These are phyloP conservation scores for Drosophila leonis DNA, from an alignment of 2,888 invertebrate genomes.

Conservation along the genomic window DNA sequence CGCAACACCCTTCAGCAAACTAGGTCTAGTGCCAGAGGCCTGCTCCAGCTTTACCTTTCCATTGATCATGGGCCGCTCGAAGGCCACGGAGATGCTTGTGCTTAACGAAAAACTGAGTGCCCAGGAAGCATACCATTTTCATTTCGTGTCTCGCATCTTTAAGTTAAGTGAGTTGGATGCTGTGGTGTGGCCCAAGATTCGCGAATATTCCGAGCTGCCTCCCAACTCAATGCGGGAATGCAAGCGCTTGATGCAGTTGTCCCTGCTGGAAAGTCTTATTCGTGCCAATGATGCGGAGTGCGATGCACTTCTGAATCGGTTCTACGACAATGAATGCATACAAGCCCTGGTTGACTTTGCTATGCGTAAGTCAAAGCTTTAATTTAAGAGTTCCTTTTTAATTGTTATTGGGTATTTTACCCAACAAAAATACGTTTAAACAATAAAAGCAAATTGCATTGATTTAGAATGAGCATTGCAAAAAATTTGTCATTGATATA, in stretches of 20 bases:
- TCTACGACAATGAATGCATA: slow-evolving; percentile 89
- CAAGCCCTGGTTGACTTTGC: slow-evolving; percentile 85
- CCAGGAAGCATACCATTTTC: slow-evolving; percentile 90
- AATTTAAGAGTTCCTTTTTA: slow-evolving; percentile 12
- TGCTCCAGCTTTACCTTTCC: slow-evolving; percentile 95
- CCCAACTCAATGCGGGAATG: slow-evolving; percentile 87
- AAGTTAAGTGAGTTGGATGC: slow-evolving; percentile 88
- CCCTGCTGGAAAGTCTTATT: slow-evolving; percentile 88
- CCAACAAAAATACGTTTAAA: neutral
- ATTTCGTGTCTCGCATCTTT: slow-evolving; percentile 92
- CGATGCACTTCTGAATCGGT: slow-evolving; percentile 88
- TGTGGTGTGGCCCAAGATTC: slow-evolving; percentile 88
- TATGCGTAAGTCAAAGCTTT: slow-evolving; percentile 80
- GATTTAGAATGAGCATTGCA: neutral
- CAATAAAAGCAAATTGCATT: neutral
- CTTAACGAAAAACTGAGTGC: slow-evolving; percentile 93
- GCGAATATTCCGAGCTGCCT: slow-evolving; percentile 87
- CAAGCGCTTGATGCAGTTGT: slow-evolving; percentile 89
- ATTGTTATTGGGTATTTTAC: neutral
- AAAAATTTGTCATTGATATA: neutral
- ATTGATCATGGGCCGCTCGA: slow-evolving; percentile 92
- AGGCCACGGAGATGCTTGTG: slow-evolving; percentile 88
- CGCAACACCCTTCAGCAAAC: slow-evolving; percentile 93
- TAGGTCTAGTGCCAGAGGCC: slow-evolving; percentile 95
- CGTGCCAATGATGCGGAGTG: slow-evolving; percentile 90